A percentile compares a stretch with the other conserved stretches of the same genome.
phyloP scores from a whole-genome alignment of 2,113 vertebrate genomes.

The Zootoca vivipara region DNA sequence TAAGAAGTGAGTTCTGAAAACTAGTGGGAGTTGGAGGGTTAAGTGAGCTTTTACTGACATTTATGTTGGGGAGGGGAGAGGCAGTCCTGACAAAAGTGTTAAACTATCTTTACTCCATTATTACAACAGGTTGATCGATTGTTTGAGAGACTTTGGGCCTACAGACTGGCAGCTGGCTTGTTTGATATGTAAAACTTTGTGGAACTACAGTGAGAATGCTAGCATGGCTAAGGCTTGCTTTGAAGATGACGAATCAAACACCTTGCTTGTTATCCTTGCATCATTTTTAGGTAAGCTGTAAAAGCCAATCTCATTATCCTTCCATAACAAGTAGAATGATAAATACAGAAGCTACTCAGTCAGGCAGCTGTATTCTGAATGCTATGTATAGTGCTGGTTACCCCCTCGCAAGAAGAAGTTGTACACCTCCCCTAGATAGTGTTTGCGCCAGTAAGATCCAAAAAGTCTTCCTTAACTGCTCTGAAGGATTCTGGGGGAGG shows the following conservation, averaged over 20 bases:
- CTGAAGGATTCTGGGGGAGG: background rate
- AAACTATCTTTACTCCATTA: constrained; percentile 10
- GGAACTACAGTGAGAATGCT: constrained; percentile 86
- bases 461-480: background rate
- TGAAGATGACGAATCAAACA: constrained; percentile 65
- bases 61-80: too few relatives aligned
- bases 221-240: constrained; percentile 58
- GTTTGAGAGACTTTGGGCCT: constrained; percentile 88
- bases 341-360: background rate
- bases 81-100: background rate
- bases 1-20: constrained; percentile 82
- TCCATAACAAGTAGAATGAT: constrained; percentile 6
- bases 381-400: background rate
- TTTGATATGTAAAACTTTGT: constrained; percentile 91
- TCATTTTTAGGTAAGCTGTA: constrained; percentile 81
- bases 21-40: background rate
- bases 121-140: constrained; percentile 85
- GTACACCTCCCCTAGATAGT: too few relatives aligned
- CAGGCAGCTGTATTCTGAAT: background rate
- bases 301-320: background rate
- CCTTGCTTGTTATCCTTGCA: constrained; percentile 76
- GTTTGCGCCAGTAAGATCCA: too few relatives aligned
- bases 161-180: constrained; percentile 92
- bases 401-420: background rate
- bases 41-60: background rate